These are phyloP conservation scores for Aphyosemion australe DNA, from an alignment of 2,113 vertebrate species.

Conservation along the genomic window DNA sequence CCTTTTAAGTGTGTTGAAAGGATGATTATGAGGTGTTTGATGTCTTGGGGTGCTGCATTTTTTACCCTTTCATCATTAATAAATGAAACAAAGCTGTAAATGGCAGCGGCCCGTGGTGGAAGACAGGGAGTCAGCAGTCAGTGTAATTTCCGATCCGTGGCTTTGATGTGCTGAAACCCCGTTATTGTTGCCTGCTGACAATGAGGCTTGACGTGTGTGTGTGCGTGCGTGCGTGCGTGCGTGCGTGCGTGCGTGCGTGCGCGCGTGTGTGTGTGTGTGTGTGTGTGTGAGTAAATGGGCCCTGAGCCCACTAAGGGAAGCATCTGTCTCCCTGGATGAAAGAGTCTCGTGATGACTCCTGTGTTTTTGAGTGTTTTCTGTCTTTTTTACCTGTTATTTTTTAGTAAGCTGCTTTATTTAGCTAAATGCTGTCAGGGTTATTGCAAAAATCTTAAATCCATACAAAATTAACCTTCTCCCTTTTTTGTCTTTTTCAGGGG, in stretches of 20 bases:
- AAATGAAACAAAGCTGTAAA: conserved; percentile 66
- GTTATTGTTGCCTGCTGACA: conserved; percentile 68
- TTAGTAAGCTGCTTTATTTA: no score
- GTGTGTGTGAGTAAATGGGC: conserved; percentile 14
- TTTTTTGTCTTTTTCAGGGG: conserved; percentile 82
- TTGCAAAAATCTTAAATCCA: no score
- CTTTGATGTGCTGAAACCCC: conserved; percentile 66
- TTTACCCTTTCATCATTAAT: conserved; percentile 59
- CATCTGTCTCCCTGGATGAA: conserved; percentile 5
- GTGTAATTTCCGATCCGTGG: conserved; percentile 58
- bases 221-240: no score
- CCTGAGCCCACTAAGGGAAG: conserved; percentile 8
- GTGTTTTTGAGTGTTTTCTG: background rate
- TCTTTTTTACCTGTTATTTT: background rate
- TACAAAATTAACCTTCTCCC: background rate
- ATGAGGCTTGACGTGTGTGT: conserved; percentile 35
- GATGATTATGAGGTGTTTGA: conserved; percentile 57
- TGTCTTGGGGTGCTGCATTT: conserved; percentile 35
- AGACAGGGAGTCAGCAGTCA: conserved; percentile 33
- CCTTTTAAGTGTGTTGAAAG: conserved; percentile 59
- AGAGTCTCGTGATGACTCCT: background rate
- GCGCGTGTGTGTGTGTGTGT: conserved; percentile 1
- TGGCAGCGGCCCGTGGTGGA: conserved; percentile 32
- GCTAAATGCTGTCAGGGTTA: no score
- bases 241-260: no score